These are phyloP conservation scores for Adelges cooleyi DNA, from an alignment of 1,140 invertebrate genomes.

Conservation along the genomic window DNA sequence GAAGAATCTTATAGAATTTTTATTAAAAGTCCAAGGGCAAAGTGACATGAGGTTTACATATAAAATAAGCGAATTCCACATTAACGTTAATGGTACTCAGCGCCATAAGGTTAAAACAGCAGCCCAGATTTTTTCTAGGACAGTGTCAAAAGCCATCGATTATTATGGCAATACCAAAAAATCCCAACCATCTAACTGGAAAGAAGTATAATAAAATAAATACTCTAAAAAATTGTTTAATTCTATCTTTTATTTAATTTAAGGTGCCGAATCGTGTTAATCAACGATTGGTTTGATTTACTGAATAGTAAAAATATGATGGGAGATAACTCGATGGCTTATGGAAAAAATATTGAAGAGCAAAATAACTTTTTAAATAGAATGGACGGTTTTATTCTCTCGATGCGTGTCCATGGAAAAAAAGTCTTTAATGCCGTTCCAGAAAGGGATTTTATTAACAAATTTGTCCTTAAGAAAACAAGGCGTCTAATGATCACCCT, in stretches of 20 bases:
- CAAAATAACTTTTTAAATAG: constrained; percentile 5
- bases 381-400: neutral
- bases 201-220: neutral
- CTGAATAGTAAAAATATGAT: too few relatives aligned
- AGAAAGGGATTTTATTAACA: constrained; percentile 26
- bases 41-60: neutral
- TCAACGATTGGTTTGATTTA: too few relatives aligned
- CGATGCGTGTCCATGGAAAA: constrained; percentile 16
- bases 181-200: neutral
- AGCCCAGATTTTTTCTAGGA: neutral
- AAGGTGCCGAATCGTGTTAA: too few relatives aligned
- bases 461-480: constrained; percentile 10
- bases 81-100: neutral
- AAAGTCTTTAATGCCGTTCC: constrained; percentile 22
- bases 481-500: too few relatives aligned
- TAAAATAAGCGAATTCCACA: neutral
- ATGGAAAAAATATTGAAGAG: neutral
- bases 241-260: neutral
- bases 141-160: neutral
- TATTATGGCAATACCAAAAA: neutral
- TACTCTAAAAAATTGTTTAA: neutral
- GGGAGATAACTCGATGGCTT: too few relatives aligned
- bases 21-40: neutral
- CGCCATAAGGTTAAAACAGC: neutral
- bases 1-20: too few relatives aligned